Evolutionary conservation across 30 jellyfish, hydroid and myxozoan genomes (phyloP).

Genomic region (Turritopsis rubra): DNA sequence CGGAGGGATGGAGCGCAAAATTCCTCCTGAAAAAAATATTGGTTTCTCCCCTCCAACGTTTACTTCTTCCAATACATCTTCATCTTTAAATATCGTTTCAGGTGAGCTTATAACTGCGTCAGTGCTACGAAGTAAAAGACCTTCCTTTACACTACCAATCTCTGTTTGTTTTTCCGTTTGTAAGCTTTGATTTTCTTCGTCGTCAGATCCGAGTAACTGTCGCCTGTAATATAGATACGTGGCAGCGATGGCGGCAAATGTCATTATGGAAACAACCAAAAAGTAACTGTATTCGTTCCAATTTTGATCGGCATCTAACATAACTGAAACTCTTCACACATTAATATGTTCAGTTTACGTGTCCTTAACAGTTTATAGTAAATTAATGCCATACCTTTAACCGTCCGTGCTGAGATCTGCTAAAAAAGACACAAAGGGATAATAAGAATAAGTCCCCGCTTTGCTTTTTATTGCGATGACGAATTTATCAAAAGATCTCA

Average conservation of each 20-base stretch:
- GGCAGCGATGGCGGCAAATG: neutral
- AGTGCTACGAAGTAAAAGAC: neutral
- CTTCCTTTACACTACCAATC: neutral
- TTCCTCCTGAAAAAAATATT: too few relatives aligned
- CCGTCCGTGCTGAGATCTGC: neutral
- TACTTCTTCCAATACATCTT: neutral
- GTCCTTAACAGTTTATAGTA: neutral
- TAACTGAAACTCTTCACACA: neutral
- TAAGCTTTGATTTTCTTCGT: neutral
- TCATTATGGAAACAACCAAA: neutral
- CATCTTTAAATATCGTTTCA: neutral
- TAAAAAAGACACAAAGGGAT: neutral
- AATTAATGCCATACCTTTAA: neutral
- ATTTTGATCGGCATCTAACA: neutral
- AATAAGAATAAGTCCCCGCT: neutral
- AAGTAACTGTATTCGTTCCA: neutral
- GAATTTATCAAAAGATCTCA: neutral
- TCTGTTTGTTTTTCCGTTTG: neutral
- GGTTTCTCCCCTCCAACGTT: neutral
- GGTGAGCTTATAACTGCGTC: neutral
- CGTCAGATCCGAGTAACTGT: neutral
- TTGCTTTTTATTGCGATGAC: neutral
- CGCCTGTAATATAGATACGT: neutral
- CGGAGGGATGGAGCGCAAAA: neutral
- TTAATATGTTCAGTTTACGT: neutral